Evolutionary conservation across 2,113 vertebrate species (phyloP).

Genomic region (Platysteira castanea): DNA sequence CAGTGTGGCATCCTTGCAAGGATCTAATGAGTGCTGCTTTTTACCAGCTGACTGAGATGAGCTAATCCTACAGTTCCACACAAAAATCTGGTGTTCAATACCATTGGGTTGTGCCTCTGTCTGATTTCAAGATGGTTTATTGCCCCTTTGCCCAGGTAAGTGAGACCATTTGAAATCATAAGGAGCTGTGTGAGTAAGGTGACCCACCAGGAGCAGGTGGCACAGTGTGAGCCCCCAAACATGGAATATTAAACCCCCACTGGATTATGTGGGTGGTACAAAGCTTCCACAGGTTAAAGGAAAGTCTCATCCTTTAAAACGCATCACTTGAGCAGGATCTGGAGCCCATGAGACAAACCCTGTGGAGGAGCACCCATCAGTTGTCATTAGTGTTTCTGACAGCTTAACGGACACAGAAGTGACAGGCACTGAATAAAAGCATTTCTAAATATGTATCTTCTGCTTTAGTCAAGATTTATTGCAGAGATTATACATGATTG

Average conservation of each 20-base stretch:
- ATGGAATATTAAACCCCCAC: background rate
- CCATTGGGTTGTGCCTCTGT: background rate
- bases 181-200: background rate
- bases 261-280: background rate
- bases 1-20: background rate
- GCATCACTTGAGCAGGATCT: background rate
- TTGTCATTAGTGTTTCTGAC: constrained; percentile 15
- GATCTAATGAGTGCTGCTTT: background rate
- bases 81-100: background rate
- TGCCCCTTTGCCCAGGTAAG: background rate
- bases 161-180: background rate
- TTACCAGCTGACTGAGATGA: background rate
- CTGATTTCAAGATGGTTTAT: background rate
- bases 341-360: background rate
- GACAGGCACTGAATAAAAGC: constrained; percentile 47
- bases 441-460: constrained; percentile 39
- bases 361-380: background rate
- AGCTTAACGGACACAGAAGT: constrained; percentile 1
- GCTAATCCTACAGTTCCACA: background rate
- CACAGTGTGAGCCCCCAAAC: background rate
- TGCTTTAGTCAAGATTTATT: constrained; percentile 49
- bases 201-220: background rate
- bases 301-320: background rate
- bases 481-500: constrained; percentile 36
- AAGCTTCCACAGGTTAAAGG: background rate